Percentiles rank a stretch among this genome's conserved stretches.
Evolutionary conservation across 2,113 vertebrate species (phyloP).

Genomic region (Corythaeola cristata): DNA sequence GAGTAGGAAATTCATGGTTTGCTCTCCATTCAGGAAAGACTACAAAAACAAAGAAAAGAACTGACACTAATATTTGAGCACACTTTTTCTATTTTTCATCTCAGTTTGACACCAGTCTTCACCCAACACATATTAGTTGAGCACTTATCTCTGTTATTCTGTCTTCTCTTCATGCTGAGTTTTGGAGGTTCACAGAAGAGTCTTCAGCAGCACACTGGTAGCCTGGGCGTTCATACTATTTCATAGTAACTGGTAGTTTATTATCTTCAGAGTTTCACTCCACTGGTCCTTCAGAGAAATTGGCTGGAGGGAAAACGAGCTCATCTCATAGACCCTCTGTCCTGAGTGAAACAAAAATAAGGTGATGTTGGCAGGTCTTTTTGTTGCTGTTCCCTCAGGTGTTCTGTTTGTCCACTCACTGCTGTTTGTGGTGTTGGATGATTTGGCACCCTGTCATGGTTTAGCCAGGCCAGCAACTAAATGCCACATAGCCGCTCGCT

Average conservation of each 20-base stretch:
- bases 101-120: background rate
- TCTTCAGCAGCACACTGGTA: background rate
- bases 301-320: background rate
- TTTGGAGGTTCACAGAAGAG: background rate
- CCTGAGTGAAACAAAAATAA: background rate
- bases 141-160: background rate
- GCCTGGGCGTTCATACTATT: background rate
- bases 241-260: background rate
- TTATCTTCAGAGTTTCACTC: background rate
- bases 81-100: background rate
- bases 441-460: background rate
- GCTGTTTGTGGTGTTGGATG: background rate
- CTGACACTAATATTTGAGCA: background rate
- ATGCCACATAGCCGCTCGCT: too few species aligned
- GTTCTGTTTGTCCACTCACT: background rate
- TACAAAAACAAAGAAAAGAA: background rate
- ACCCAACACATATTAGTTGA: background rate
- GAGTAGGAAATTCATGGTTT: background rate
- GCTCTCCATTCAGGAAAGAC: background rate
- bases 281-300: background rate
- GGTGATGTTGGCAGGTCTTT: background rate
- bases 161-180: background rate
- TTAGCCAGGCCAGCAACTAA: too few species aligned
- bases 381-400: background rate
- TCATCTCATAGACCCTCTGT: background rate